Conservation (phyloP, 1,140 invertebrate genomes). For the Cecropterus lyciades region DNA sequence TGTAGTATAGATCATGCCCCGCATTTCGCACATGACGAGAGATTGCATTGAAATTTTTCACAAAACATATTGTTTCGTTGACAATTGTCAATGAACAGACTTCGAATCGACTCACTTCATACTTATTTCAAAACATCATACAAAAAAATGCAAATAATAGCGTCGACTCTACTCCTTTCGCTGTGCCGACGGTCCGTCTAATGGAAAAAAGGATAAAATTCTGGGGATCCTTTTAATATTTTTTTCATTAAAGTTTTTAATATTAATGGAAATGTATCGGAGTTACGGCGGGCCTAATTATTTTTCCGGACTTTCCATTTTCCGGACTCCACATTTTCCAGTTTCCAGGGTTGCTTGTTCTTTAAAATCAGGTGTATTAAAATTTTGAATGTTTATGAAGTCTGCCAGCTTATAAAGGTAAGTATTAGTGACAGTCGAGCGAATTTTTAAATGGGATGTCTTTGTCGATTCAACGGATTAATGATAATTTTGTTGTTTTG, state of each 20-base stretch:
- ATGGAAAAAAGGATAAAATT: constrained; percentile 80
- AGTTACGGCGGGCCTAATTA: constrained; percentile 66
- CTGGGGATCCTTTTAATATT: constrained; percentile 75
- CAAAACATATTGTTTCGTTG: too few species aligned
- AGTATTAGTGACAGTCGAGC: constrained; percentile 46
- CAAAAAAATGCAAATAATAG: too few species aligned
- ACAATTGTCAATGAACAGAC: too few species aligned
- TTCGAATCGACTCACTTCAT: too few species aligned
- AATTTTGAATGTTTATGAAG: constrained; percentile 44
- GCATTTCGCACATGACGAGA: too few species aligned
- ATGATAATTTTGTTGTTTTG: too few species aligned
- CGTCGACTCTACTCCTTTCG: constrained; percentile 35
- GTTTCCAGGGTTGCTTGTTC: constrained; percentile 27
- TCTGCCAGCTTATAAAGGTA: constrained; percentile 43
- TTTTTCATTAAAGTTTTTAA: constrained; percentile 84
- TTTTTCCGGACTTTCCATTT: constrained; percentile 62
- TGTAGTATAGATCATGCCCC: too few species aligned
- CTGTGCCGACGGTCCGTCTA: constrained; percentile 54
- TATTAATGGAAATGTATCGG: constrained; percentile 78
- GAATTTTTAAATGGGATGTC: constrained; percentile 33
- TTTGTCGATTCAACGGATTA: constrained; percentile 10
- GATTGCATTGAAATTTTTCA: too few species aligned
- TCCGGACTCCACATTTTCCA: constrained; percentile 60
- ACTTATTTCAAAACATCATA: too few species aligned
- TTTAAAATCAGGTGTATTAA: constrained; percentile 49